Evolutionary conservation across 2,113 vertebrate genomes (phyloP), one percentile per base, ranked within the genome.

Genomic region (Amblyornis subalaris): DNA sequence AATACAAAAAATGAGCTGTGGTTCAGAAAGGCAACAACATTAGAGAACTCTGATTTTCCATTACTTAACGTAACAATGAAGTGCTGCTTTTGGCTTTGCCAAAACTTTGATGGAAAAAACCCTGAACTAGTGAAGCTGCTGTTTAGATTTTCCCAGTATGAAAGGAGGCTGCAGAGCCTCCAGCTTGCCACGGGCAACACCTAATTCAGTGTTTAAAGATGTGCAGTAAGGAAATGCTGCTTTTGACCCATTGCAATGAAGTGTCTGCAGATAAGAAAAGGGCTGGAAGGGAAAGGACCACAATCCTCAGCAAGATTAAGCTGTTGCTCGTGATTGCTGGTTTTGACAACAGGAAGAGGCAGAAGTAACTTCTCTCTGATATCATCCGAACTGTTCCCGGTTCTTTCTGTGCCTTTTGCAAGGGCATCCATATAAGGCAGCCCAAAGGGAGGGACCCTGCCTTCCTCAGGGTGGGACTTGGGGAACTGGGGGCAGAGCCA

Each of bases 361-460:
- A 60, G 57, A 61, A 89, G 24, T 54, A 75, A 78, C 53, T 79
- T 20, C 28, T 71, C 62, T 54, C 29, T 61, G 74, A 87, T 86
- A 21, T 12, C 1, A 7, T 72, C 83, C 75, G 33, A 93, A 71
- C 50, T 24, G 12, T 53, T 89, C 20, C 70, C 35, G 5, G 15
- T 28, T 89, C 40, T 51, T 72, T 85, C 42, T 21, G 48, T 53
- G 85, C 40, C n/a, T 88, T 78, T 81, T 62, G 26, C 61, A 22
- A 33, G 76, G 36, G 65, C 57, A 84, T 80, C 93, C 93, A 50
- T 74, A 95, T 91, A 91, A 81, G 91, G 86, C 80, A 81, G 86
- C 93, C 36, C 45, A 48, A 94, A 92, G 88, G 95, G 95, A 96
- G 93, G 95, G 85, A 67, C 12, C 31, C 55, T 88, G 85, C n/a